Conservation (phyloP, 2,113 vertebrate species). For the Podilymbus podiceps region DNA sequence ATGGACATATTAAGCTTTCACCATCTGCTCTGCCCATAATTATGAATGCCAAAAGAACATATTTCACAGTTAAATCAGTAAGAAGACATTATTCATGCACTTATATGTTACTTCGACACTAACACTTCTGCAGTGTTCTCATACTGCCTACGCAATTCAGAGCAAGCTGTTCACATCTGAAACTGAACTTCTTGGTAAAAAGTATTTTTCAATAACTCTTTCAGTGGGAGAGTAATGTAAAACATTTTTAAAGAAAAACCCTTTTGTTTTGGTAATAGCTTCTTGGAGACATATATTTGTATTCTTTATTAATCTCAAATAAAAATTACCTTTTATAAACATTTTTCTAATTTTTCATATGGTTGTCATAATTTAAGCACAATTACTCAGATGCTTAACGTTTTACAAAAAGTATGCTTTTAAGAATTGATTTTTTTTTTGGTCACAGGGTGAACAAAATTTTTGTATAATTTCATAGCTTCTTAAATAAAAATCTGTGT, state of each 20-base stretch:
- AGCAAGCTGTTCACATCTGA: conserved; percentile 5
- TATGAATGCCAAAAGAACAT: conserved; percentile 63
- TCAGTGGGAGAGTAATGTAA: not conserved
- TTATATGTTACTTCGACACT: not conserved
- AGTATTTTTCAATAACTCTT: conserved; percentile 2
- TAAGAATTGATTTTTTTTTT: not conserved
- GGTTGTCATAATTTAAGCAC: not conserved
- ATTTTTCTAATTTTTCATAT: not conserved
- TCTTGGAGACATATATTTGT: not conserved
- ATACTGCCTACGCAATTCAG: not conserved
- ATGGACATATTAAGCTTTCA: conserved; percentile 55
- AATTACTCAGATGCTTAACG: not conserved
- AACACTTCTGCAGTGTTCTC: conserved; percentile 14
- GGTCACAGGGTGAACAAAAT: not conserved
- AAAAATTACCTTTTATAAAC: not conserved
- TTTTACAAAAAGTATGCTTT: not conserved
- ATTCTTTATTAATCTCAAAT: not conserved
- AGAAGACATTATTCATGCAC: conserved; percentile 36
- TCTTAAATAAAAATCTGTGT: not conserved
- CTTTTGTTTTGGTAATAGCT: not conserved
- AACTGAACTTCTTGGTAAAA: not conserved
- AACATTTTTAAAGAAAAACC: not conserved
- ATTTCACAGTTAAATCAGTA: conserved; percentile 50
- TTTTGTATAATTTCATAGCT: not conserved
- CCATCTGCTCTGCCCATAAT: conserved; percentile 73